Evolutionary conservation across 2,888 invertebrate genomes (phyloP).

Genomic region (Pterostichus madidus): DNA sequence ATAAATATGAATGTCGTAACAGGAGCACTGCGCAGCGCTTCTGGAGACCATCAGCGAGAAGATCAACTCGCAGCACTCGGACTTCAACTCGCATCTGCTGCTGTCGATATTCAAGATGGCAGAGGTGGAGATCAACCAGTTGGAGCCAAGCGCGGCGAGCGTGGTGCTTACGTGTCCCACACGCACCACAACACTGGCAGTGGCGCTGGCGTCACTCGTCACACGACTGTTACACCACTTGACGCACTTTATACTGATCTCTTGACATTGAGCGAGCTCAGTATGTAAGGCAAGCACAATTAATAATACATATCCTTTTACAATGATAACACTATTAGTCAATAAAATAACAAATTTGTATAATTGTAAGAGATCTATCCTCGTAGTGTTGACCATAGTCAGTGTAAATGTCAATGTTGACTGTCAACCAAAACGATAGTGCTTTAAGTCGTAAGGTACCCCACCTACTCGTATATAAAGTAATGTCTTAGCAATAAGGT

Average conservation of each 20-base stretch:
- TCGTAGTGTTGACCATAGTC: slow-evolving; percentile 64
- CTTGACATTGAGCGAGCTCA: slow-evolving; percentile 60
- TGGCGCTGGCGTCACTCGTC: slow-evolving; percentile 55
- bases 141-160: slow-evolving; percentile 81
- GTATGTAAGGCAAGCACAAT: slow-evolving; percentile 72
- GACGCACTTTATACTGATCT: slow-evolving; percentile 60
- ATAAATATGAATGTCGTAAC: slow-evolving; percentile 68
- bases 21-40: slow-evolving; percentile 92
- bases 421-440: slow-evolving; percentile 65
- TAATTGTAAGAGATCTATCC: slow-evolving; percentile 68
- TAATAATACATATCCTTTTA: slow-evolving; percentile 74
- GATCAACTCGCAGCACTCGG: slow-evolving; percentile 91
- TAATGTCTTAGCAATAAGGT: slow-evolving; percentile 63
- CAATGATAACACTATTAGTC: slow-evolving; percentile 71
- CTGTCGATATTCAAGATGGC: slow-evolving; percentile 96
- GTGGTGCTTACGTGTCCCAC: slow-evolving; percentile 12
- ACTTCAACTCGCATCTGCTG: slow-evolving; percentile 91
- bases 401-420: slow-evolving; percentile 65
- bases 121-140: slow-evolving; percentile 92
- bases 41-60: slow-evolving; percentile 90
- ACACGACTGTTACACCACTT: slow-evolving; percentile 66
- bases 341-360: slow-evolving; percentile 69
- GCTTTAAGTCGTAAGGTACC: slow-evolving; percentile 64
- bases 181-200: slow-evolving; percentile 8
- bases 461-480: slow-evolving; percentile 46